Base-by-base conservation (phyloP, 2,888 invertebrate species). In the Smittia sp. region DNA sequence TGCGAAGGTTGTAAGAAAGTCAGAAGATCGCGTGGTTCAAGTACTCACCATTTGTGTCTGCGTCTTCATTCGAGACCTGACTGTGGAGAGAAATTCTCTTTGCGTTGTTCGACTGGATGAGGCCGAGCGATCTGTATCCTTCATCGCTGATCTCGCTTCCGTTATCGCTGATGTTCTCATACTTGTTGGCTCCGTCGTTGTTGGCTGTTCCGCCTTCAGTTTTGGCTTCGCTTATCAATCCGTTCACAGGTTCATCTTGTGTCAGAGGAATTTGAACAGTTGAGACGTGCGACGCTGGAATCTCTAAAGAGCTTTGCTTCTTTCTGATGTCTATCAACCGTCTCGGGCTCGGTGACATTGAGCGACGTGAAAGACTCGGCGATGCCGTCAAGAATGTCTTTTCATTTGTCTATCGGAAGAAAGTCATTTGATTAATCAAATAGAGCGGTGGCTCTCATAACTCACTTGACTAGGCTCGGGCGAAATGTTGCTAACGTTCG, bases 141-240 rank as follows among this genome's bases (percentile, higher is more conserved):
- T 93, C 93, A 80, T 93, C 93, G 25, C 92, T 92, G 24, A 92
- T 91, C 80, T 93, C 92, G 74, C 92, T 92, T 9, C 92, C 91
- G 77, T 92, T 91, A 79, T 92, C 91, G 73, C 91, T 89, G 7
- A 88, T 88, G 75, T 89, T 87, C 77, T 87, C 87, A 22, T 85
- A 83, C 75, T 83, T 77, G 7, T 76, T 75, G 6, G 75, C 75
- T 13, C 75, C 75, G 63, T 76, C 76, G 39, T 74, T 81, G 75
- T 75, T 77, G 27, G 77, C 15, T 18, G 58, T 63, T 62, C 74
- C 67, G 32, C 20, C 38, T 24, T 73, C 62, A 15, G 38, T 32
- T 27, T 63, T 73, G 74, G 54, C 69, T 74, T 74, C 74, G 66
- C 25, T 74, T 2, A 46, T 74, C 66, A 76, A 75, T 68, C 76